Conservation (phyloP, 1,140 invertebrate species). For the Phenacoccus solenopsis region DNA sequence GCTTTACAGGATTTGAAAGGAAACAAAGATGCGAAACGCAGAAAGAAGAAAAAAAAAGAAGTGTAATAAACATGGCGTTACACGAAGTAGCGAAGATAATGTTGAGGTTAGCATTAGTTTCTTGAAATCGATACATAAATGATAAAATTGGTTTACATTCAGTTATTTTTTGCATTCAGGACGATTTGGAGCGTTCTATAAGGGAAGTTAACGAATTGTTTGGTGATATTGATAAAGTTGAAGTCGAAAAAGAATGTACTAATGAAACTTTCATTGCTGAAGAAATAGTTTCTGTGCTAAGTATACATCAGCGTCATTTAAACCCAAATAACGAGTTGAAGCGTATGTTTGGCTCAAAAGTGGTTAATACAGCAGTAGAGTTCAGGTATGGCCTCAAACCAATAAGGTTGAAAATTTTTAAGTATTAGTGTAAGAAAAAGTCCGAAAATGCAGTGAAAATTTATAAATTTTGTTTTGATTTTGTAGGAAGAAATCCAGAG, state of each 20-base stretch:
- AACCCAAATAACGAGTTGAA: conserved; percentile 74
- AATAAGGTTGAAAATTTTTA: conserved; percentile 8
- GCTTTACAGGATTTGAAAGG: conserved; percentile 32
- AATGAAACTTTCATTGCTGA: conserved; percentile 18
- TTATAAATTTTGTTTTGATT: conserved; percentile 1
- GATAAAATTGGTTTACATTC: no score
- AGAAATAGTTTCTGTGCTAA: conserved; percentile 34
- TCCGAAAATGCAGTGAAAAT: background rate
- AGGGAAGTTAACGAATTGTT: conserved; percentile 58
- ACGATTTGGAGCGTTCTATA: conserved; percentile 60
- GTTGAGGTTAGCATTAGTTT: conserved; percentile 36
- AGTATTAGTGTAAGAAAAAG: background rate
- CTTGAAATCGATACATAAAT: no score
- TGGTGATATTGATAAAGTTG: conserved; percentile 36
- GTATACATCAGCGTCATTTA: conserved; percentile 56
- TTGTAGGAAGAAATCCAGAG: conserved; percentile 43
- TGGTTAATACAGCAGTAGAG: conserved; percentile 39
- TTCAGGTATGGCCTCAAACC: conserved; percentile 36
- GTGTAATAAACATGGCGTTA: conserved; percentile 35
- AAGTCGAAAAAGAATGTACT: conserved; percentile 15
- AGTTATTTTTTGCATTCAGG: conserved; percentile 35
- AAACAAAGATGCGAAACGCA: conserved; percentile 37
- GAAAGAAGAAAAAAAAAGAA: conserved; percentile 51
- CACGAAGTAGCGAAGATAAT: conserved; percentile 46
- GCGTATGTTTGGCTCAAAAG: conserved; percentile 70